Percentiles rank a stretch among this genome's conserved stretches.
Evolutionary conservation across 2,888 invertebrate genomes (phyloP).

Genomic region (Catotricha subobsoleta): DNA sequence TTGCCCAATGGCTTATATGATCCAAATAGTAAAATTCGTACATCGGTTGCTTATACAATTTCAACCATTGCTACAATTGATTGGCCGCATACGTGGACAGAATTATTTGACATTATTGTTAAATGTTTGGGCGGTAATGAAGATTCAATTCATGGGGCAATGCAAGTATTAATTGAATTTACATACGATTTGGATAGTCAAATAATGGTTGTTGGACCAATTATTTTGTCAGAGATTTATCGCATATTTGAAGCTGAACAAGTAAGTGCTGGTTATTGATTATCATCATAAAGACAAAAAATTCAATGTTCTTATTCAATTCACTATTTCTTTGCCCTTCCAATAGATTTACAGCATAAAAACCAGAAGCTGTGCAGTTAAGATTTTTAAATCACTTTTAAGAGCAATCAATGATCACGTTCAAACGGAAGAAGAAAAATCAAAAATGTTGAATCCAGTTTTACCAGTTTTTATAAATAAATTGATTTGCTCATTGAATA

Average conservation of each 20-base stretch:
- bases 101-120: slow-evolving; percentile 46
- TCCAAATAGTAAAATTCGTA: slow-evolving; percentile 45
- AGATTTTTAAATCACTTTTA: slow-evolving; percentile 44
- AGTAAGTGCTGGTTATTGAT: slow-evolving; percentile 20
- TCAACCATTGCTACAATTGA: slow-evolving; percentile 53
- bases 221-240: slow-evolving; percentile 50
- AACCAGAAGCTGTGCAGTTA: slow-evolving; percentile 45
- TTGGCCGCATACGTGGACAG: slow-evolving; percentile 55
- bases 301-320: neutral
- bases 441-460: slow-evolving; percentile 43
- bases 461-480: slow-evolving; percentile 46
- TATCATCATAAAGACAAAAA: neutral
- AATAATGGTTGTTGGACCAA: slow-evolving; percentile 45
- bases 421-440: slow-evolving; percentile 34
- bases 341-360: slow-evolving; percentile 32
- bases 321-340: neutral
- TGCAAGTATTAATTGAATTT: slow-evolving; percentile 51
- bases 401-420: slow-evolving; percentile 23
- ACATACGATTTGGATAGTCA: slow-evolving; percentile 45
- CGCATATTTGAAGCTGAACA: slow-evolving; percentile 44
- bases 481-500: slow-evolving; percentile 36
- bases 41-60: slow-evolving; percentile 50
- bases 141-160: slow-evolving; percentile 48
- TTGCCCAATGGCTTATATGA: slow-evolving; percentile 46
- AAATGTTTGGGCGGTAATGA: slow-evolving; percentile 40